Percentiles rank a stretch among this genome's conserved stretches.
phyloP scores from a whole-genome alignment of 2,113 vertebrate genomes.

The Nesoenas mayeri region DNA sequence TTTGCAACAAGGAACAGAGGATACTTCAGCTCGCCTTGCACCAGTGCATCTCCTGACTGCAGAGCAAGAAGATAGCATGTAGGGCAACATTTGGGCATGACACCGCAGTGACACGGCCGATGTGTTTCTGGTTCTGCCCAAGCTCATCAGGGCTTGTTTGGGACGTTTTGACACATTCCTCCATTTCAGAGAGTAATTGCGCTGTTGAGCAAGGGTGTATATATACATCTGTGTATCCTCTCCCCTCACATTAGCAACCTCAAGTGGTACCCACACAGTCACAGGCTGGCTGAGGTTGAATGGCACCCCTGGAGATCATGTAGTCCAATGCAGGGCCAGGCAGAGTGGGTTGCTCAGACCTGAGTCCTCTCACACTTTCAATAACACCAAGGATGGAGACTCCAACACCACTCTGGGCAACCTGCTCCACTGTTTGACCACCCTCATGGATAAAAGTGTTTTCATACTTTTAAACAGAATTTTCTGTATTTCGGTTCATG shows the following conservation, averaged over 20 bases:
- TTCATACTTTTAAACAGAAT: neutral
- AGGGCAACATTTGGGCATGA: neutral
- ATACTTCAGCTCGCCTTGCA: neutral
- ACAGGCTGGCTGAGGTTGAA: neutral
- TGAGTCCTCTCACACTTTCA: neutral
- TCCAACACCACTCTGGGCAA: neutral
- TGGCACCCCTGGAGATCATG: neutral
- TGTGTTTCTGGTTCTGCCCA: neutral
- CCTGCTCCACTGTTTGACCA: neutral
- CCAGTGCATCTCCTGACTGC: neutral
- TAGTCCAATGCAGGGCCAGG: neutral
- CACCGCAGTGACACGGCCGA: fast-evolving
- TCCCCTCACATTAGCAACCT: neutral
- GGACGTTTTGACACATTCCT: neutral
- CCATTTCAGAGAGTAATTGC: neutral
- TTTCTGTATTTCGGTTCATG: neutral
- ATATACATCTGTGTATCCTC: neutral
- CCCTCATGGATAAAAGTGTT: neutral
- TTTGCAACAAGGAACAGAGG: neutral
- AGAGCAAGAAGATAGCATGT: neutral
- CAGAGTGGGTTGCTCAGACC: neutral
- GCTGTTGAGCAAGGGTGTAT: neutral
- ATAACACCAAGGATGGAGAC: neutral
- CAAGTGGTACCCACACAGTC: neutral
- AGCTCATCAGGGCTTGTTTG: neutral